Evolutionary conservation across 2,113 vertebrate genomes (phyloP), one percentile per base, ranked within the genome.

Genomic region (Lophura nycthemera): DNA sequence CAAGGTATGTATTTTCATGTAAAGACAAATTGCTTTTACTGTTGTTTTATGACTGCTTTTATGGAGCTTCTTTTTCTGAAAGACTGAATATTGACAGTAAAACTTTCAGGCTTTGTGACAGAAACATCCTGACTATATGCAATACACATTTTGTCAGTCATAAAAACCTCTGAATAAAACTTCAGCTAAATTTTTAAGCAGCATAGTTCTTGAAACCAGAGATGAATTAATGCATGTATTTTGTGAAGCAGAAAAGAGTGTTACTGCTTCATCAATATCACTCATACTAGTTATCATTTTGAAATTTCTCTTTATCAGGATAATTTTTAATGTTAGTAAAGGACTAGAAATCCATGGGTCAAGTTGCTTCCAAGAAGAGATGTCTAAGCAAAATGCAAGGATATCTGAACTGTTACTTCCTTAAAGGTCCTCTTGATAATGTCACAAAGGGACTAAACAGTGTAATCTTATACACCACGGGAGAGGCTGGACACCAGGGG

Each of bases 161-260:
- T 96, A 97, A 96, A 95, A 96, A 47, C 42, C 91, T 70, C 63
- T 88, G 85, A 82, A 89, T 92, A 89, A 88, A 96, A 94, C 66
- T 88, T 93, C 70, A 52, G 64, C 30, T 90, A 82, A 74, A 74
- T 76, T 86, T 94, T 92, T 95, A 71, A 92, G 30, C 69, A 54
- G 40, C 1, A 2, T 19, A 69, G 17, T 34, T 89, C 74, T 90
- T 88, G 36, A 24, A 97, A 38, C 13, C 69, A 47, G 72, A 77
- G 73, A 74, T 90, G 47, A 94, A 95, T 74, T 76, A 95, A 83
- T 66, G 79, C 6, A 76, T 14, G 30, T 15, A 59, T 83, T 96
- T 94, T 86, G 59, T 86, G 84, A 94, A 92, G 93, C 66, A 83
- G 74, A 93, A 83, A 93, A 83, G 29, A 83, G 8, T 57, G 52